These are phyloP conservation scores for Heterocephalus glaber DNA, from an alignment of 2,113 vertebrate genomes.

Conservation along the genomic window DNA sequence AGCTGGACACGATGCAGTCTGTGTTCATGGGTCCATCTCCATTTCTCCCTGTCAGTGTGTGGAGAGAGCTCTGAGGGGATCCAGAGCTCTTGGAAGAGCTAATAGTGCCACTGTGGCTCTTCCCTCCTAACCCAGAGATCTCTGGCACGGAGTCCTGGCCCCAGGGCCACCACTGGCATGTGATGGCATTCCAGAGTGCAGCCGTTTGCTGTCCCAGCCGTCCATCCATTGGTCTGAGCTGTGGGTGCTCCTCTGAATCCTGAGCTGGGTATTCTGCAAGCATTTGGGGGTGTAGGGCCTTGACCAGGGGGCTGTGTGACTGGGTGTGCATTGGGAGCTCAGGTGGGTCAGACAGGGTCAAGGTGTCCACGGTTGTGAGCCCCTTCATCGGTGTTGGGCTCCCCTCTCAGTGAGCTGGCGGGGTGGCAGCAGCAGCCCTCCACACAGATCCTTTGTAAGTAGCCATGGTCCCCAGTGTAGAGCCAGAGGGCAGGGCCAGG, in stretches of 20 bases:
- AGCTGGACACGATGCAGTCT: neutral
- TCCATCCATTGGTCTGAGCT: neutral
- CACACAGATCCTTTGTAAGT: neutral
- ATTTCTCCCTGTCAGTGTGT: neutral
- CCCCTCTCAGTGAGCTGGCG: accelerated
- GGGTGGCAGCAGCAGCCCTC: neutral
- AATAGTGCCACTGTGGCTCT: neutral
- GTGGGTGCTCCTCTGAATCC: neutral
- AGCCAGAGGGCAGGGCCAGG: neutral
- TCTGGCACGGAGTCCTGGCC: neutral
- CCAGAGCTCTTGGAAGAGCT: neutral
- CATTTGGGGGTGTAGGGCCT: neutral
- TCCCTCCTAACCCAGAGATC: neutral
- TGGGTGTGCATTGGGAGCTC: neutral
- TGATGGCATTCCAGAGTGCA: neutral
- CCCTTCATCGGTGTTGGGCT: neutral
- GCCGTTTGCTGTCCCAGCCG: neutral
- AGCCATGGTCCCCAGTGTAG: neutral
- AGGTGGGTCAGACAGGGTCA: conserved; percentile 46
- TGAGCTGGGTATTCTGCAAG: neutral
- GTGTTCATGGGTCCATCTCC: neutral
- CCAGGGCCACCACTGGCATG: neutral
- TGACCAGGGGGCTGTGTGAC: neutral
- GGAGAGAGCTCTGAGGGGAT: neutral
- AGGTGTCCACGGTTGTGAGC: neutral